Conservation (phyloP, 2,113 vertebrate species). For the Callipepla californica region DNA sequence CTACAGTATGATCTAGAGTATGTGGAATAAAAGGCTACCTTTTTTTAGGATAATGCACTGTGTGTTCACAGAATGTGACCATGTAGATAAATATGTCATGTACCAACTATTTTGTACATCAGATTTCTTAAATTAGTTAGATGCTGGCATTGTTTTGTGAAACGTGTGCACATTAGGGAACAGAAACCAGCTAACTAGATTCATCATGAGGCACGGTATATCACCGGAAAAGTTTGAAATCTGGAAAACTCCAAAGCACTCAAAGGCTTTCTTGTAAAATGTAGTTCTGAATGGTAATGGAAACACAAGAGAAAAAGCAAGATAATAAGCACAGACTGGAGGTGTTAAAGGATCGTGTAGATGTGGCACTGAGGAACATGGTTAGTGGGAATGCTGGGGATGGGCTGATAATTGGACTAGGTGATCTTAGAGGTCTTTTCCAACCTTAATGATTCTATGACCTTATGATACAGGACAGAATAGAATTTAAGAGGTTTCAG, state of each 20-base stretch:
- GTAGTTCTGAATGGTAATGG: neutral
- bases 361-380: too few species aligned
- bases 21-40: rapidly evolving
- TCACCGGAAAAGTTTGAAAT: neutral
- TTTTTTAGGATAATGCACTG: neutral
- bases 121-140: neutral
- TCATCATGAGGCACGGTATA: rapidly evolving
- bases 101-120: too few species aligned
- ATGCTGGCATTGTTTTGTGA: neutral
- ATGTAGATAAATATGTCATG: neutral
- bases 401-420: too few species aligned
- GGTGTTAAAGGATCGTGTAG: too few species aligned
- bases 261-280: neutral
- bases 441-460: too few species aligned
- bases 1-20: neutral
- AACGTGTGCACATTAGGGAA: neutral
- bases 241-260: neutral
- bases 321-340: neutral
- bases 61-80: neutral
- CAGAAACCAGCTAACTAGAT: neutral
- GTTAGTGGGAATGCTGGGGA: too few species aligned
- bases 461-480: neutral
- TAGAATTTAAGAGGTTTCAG: neutral
- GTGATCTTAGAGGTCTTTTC: too few species aligned
- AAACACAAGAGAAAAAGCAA: neutral